phyloP scores from a whole-genome alignment of 2,113 vertebrate species.

The Nothobranchius furzeri region DNA sequence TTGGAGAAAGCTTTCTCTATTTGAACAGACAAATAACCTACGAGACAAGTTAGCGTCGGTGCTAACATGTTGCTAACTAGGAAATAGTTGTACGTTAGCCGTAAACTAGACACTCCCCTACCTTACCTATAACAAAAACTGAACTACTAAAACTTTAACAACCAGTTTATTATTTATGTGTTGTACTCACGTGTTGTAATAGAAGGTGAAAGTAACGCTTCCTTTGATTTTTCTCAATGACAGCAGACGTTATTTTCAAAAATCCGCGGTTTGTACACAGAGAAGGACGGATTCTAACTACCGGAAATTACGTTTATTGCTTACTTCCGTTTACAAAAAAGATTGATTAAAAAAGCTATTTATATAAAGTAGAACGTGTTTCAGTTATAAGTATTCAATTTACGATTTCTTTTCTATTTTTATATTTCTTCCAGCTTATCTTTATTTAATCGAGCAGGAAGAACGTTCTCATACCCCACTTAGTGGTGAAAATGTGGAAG shows the following conservation, averaged over 20 bases:
- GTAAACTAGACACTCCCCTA: not conserved
- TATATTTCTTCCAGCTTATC: not conserved
- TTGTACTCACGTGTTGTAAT: constrained; percentile 28
- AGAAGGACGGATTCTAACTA: not conserved
- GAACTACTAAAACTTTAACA: too few relatives aligned
- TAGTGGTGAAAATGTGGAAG: constrained; percentile 38
- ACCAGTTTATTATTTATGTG: not conserved
- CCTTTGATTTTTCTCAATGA: too few relatives aligned
- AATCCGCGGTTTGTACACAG: constrained; percentile 39
- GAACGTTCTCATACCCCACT: constrained; percentile 20
- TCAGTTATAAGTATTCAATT: too few relatives aligned
- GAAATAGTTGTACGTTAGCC: not conserved
- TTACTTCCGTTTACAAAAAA: constrained; percentile 13
- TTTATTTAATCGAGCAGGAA: not conserved
- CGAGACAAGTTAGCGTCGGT: not conserved
- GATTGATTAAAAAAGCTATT: too few relatives aligned
- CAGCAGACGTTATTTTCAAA: constrained; percentile 55
- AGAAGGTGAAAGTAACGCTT: too few relatives aligned
- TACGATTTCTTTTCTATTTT: not conserved
- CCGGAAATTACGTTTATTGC: constrained; percentile 37
- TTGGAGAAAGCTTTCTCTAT: too few relatives aligned
- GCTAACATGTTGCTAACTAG: constrained; percentile 9
- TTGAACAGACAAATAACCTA: too few relatives aligned
- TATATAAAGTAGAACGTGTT: too few relatives aligned
- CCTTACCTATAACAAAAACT: not conserved